Evolutionary conservation across 2,888 invertebrate species (phyloP), one percentile per base, ranked within the genome.

Genomic region (Branchipolynoe longqiensis): DNA sequence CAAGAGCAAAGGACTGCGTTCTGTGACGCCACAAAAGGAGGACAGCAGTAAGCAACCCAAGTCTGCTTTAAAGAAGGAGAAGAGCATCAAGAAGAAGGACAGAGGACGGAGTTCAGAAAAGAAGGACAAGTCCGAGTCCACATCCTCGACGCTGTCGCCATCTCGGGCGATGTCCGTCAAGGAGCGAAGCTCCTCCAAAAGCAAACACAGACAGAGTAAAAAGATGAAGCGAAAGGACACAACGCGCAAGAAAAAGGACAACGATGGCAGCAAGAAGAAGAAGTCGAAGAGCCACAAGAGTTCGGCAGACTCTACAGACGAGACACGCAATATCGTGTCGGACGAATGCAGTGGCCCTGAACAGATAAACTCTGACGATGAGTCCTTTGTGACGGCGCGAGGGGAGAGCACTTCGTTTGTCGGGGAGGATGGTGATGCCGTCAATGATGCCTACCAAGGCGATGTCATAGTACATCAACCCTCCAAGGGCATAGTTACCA

Each of bases 311-410:
- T 14, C 18, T 25, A 82, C 40, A 62, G 82, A 48, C 3, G 78
- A 59, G n/a, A 40, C 86, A 8, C 62, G 59, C 3, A 86, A 88
- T 36, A 82, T 62, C 28, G 86, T 87, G 58, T 85, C 85, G 33
- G 78, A 78, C 18, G 41, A 48, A 22, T 31, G 18, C 4, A 48
- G 78, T 78, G 78, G 78, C 2, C n/a, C 1, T 18, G 84, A 84
- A 4, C 59, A 58, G n/a, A 38, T 31, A n/a, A 78, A 54, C 78
- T 78, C 78, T 8, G 78, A 78, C 28, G 84, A 84, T 36, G 88
- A 88, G 31, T 88, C 88, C 33, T 88, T 88, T 54, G 87, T 88
- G 18, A 88, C 88, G 4, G 88, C 87, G 14, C 38, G 41, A 6
- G 82, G 59, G 40, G 85, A 85, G 64, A 84, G 84, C 31, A 69